Evolutionary conservation across 2,797 vertebrate species (phyloP).

Genomic region (Myioborus miniatus): DNA sequence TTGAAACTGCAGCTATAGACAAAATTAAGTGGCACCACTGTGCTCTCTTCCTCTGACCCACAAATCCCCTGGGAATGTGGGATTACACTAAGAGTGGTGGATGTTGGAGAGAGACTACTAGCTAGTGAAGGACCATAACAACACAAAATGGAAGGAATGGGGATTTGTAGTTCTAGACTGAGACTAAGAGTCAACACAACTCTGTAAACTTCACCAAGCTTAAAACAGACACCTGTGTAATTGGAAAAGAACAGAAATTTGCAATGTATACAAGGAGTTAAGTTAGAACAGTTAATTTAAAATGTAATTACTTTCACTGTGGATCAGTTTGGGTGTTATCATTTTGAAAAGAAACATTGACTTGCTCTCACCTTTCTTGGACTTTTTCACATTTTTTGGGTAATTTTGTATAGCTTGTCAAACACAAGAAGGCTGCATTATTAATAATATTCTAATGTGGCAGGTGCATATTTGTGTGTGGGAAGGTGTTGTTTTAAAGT

Average conservation of each 20-base stretch:
- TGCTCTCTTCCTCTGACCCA: background rate
- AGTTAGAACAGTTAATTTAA: conserved; percentile 5
- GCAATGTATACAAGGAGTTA: background rate
- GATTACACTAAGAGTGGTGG: background rate
- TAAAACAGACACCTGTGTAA: background rate
- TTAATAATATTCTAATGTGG: conserved; percentile 63
- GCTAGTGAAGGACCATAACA: background rate
- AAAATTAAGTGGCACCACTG: background rate
- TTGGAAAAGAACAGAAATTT: background rate
- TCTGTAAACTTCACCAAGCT: background rate
- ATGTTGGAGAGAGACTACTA: background rate
- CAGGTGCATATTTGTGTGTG: conserved; percentile 43
- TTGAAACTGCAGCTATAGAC: fast-evolving
- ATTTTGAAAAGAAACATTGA: conserved; percentile 34
- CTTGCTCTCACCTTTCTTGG: conserved; percentile 30
- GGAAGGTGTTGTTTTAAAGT: conserved; percentile 48
- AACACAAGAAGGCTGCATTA: conserved; percentile 33
- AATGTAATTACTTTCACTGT: background rate
- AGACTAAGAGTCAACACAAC: background rate
- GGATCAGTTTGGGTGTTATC: background rate
- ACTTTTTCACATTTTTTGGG: conserved; percentile 32
- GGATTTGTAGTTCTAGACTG: background rate
- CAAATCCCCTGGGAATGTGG: background rate
- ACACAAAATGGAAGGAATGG: background rate
- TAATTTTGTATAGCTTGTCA: conserved; percentile 60